Evolutionary conservation across 1,140 invertebrate genomes (phyloP), one percentile per base, ranked within the genome.

Genomic region (Listronotus oregonensis): DNA sequence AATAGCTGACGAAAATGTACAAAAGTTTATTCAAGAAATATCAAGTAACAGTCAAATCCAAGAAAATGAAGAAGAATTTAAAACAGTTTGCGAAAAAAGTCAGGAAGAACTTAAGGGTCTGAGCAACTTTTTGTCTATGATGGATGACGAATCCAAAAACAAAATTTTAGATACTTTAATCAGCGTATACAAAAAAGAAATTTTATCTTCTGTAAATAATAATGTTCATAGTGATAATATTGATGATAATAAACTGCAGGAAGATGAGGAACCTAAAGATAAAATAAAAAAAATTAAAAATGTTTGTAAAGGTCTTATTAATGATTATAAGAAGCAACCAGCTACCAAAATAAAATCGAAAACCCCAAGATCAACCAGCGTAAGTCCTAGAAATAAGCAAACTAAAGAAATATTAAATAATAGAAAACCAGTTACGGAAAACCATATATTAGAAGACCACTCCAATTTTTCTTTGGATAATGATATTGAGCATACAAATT

Each of bases 141-240:
- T 56, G 1, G 40, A 56, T 27, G 9, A 18, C 6, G 15, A 17
- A 10, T 56, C 54, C 3, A 56, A 56, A 56, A 43, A 31, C n/a
- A 40, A 56, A 34, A 56, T 61, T 11, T n/a, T 50, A 14, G 47
- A 61, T 18, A 51, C 58, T 14, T 14, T 61, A 27, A 40, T 61
- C 11, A 34, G 34, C 3, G 32, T 61, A 0, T 61, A 50, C 27
- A 61, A 61, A 42, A 51, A 37, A 3, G 47, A 61, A 27, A 50
- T 61, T 42, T 39, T 59, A 17, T 47, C 6, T 18, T 10, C 17
- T 14, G 17, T 56, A 7, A 56, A 56, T 9, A 21, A 21, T 11
- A 21, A 10, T 11, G n/a, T 43, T 42, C 31, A 27, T 10, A 12
- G 9, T 18, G 15, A 18, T 43, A 1, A 37, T 10, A 2, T 5